Conservation (phyloP, 2,888 invertebrate species). For the Deilephila elpenor region DNA sequence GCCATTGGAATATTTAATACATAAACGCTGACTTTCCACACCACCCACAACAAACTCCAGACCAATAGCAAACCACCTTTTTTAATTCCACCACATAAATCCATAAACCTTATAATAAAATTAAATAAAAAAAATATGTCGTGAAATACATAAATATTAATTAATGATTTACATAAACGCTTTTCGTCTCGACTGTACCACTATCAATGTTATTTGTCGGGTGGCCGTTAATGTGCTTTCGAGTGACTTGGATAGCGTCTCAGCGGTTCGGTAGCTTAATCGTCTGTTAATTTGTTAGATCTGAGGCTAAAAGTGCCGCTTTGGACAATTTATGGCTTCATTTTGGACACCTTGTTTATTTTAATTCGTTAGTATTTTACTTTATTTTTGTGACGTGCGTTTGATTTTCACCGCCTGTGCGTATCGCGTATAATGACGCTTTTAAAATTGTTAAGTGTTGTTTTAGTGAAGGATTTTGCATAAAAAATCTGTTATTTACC, state of each 20-base stretch:
- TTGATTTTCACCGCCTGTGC: slow-evolving; percentile 38
- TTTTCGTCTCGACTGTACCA: slow-evolving; percentile 45
- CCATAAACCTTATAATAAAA: neutral
- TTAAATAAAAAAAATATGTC: neutral
- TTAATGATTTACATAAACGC: neutral
- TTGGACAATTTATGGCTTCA: slow-evolving; percentile 79
- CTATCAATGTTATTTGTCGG: slow-evolving; percentile 72
- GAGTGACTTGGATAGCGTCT: slow-evolving; percentile 53
- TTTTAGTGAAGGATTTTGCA: slow-evolving; percentile 30
- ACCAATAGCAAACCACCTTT: neutral
- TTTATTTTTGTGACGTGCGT: slow-evolving; percentile 49
- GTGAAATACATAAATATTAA: neutral
- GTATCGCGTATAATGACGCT: slow-evolving; percentile 55
- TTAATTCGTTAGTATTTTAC: slow-evolving; percentile 46
- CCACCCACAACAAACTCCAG: neutral
- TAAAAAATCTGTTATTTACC: neutral
- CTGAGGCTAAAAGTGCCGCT: slow-evolving; percentile 76
- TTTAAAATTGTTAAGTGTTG: slow-evolving; percentile 52
- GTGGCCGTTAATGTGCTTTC: slow-evolving; percentile 70
- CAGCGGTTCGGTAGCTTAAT: slow-evolving; percentile 82
- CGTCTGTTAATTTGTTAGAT: slow-evolving; percentile 82
- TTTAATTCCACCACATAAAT: neutral
- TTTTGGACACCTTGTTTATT: slow-evolving; percentile 72
- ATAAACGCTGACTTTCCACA: neutral
- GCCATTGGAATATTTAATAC: neutral